A percentile compares a stretch with the other conserved stretches of the same genome.
These are phyloP conservation scores for Ptyas mucosa DNA, from an alignment of 2,113 vertebrate species.

Conservation along the genomic window DNA sequence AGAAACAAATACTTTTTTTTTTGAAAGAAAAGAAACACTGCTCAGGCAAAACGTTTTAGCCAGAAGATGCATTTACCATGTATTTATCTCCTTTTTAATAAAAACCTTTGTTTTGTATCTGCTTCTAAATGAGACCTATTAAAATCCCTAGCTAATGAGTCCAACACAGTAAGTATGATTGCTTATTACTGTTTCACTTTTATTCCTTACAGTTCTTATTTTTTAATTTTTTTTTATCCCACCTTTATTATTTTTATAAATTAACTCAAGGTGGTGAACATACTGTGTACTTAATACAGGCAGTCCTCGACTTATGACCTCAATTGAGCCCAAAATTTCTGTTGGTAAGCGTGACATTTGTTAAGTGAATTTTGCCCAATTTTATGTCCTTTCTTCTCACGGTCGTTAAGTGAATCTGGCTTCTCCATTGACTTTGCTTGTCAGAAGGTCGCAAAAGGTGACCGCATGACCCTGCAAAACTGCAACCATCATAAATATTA, in stretches of 20 bases:
- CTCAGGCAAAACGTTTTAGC: not conserved
- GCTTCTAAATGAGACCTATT: not conserved
- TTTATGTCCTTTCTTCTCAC: not conserved
- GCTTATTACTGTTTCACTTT: not conserved
- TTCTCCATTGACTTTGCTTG: not conserved
- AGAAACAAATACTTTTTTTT: not conserved
- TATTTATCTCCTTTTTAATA: not conserved
- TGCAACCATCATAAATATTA: not conserved
- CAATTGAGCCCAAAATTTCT: not conserved
- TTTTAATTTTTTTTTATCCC: not conserved
- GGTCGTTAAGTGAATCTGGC: not conserved
- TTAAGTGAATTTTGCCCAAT: not conserved
- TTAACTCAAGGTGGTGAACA: not conserved
- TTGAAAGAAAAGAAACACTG: not conserved
- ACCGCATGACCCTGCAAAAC: not conserved
- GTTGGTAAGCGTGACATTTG: not conserved
- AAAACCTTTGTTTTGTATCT: not conserved
- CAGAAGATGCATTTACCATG: not conserved
- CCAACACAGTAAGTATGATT: not conserved
- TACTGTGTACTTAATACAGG: not conserved
- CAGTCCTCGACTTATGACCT: not conserved
- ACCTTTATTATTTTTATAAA: not conserved
- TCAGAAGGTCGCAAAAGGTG: not conserved
- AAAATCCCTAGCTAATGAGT: not conserved
- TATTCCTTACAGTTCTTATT: not conserved